Evolutionary conservation across 1,140 invertebrate genomes (phyloP).

Genomic region (Drosophila ananassae): DNA sequence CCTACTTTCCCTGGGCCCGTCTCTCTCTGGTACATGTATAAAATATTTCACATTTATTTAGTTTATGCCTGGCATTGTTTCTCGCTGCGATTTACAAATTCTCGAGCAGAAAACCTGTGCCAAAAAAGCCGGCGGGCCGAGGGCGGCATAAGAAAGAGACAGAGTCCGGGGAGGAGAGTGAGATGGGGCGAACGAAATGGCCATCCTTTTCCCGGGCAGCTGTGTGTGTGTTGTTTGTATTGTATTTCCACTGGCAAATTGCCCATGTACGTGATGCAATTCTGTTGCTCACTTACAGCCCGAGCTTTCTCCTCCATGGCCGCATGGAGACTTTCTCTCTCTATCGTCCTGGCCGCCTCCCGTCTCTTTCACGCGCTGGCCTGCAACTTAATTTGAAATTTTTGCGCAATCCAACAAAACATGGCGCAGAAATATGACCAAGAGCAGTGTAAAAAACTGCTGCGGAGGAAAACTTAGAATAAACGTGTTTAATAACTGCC

Average conservation of each 20-base stretch:
- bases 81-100: constrained; percentile 82
- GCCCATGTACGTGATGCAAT: constrained; percentile 82
- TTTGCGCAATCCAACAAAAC: constrained; percentile 81
- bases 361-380: constrained; percentile 19
- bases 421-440: constrained; percentile 73
- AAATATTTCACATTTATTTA: constrained; percentile 82
- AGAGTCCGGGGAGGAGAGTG: constrained; percentile 5
- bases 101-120: constrained; percentile 76
- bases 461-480: constrained; percentile 78
- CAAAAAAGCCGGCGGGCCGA: constrained; percentile 37
- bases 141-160: constrained; percentile 17
- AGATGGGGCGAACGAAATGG: constrained; percentile 11
- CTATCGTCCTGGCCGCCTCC: background rate
- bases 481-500: constrained; percentile 78
- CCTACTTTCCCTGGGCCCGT: background rate
- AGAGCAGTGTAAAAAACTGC: constrained; percentile 78
- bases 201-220: constrained; percentile 56
- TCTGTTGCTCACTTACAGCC: constrained; percentile 78
- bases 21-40: constrained; percentile 35
- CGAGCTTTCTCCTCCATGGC: constrained; percentile 4
- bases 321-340: background rate
- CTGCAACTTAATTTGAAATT: constrained; percentile 82
- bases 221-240: constrained; percentile 61
- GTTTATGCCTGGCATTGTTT: constrained; percentile 78
- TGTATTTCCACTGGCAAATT: constrained; percentile 76